Percentiles rank a stretch among this genome's conserved stretches.
These are phyloP conservation scores for Brachionus manjavacas DNA, from an alignment of 1,140 invertebrate species.

Conservation along the genomic window DNA sequence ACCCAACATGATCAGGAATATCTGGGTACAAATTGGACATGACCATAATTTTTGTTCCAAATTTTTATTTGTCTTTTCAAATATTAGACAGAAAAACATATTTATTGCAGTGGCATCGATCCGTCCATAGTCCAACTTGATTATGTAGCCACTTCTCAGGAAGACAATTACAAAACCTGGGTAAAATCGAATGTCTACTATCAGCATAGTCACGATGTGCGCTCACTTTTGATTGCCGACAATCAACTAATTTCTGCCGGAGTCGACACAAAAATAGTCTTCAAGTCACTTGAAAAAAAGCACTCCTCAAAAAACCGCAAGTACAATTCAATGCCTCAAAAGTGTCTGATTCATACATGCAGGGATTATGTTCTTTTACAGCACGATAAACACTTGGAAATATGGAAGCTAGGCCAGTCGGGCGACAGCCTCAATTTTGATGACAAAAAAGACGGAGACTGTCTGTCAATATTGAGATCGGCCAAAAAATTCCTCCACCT, in stretches of 20 bases:
- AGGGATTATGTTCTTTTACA: constrained; percentile 66
- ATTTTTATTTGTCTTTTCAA: neutral
- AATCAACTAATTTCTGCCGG: constrained; percentile 43
- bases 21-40: too few species aligned
- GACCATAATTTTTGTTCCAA: neutral
- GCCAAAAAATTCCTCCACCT: constrained; percentile 67
- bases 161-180: constrained; percentile 63
- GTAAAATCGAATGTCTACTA: constrained; percentile 70
- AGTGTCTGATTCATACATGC: constrained; percentile 62
- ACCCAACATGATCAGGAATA: too few species aligned
- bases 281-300: constrained; percentile 38
- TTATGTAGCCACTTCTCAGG: constrained; percentile 60
- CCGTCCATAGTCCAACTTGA: constrained; percentile 69
- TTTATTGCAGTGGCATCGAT: constrained; percentile 65
- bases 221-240: constrained; percentile 64
- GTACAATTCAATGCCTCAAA: constrained; percentile 46
- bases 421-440: neutral
- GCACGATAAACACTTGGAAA: constrained; percentile 65
- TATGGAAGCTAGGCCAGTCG: constrained; percentile 63
- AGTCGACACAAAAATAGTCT: constrained; percentile 44
- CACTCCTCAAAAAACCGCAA: neutral
- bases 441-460: constrained; percentile 45
- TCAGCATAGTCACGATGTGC: constrained; percentile 77
- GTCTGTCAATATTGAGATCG: constrained; percentile 59
- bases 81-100: constrained; percentile 46